Percentiles rank a stretch among this genome's conserved stretches.
These are phyloP conservation scores for Mormyrops attenuatus DNA, from an alignment of 2,797 vertebrate genomes.

Conservation along the genomic window DNA sequence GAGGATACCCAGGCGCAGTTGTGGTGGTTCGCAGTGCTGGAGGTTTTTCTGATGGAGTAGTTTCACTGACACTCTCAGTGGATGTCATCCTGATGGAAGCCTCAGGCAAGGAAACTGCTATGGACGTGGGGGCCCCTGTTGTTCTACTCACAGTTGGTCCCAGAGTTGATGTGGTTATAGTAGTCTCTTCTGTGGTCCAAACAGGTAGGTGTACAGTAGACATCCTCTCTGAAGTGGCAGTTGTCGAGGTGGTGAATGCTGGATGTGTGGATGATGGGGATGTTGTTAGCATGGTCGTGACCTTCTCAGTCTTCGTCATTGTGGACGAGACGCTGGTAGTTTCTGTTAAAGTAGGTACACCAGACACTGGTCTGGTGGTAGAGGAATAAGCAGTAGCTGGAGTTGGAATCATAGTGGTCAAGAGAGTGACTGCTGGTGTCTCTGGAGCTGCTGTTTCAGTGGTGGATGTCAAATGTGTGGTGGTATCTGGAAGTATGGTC, in stretches of 20 bases:
- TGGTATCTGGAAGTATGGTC: slow-evolving; percentile 24
- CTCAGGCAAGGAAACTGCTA: slow-evolving; percentile 12
- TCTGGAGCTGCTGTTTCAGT: slow-evolving; percentile 22
- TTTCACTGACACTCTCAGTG: slow-evolving; percentile 32
- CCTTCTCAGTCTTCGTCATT: slow-evolving; percentile 40
- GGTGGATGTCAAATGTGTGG: slow-evolving; percentile 31
- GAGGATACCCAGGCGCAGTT: slow-evolving; percentile 23
- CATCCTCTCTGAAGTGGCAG: slow-evolving; percentile 38
- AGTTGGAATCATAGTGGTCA: slow-evolving; percentile 22
- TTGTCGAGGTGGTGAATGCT: slow-evolving; percentile 33
- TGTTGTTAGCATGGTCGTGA: slow-evolving; percentile 32
- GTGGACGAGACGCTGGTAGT: slow-evolving; percentile 31
- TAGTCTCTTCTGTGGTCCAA: slow-evolving; percentile 32
- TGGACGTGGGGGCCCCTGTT: slow-evolving; percentile 23
- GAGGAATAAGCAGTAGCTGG: slow-evolving; percentile 34
- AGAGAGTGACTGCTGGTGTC: slow-evolving; percentile 13
- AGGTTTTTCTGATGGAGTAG: slow-evolving; percentile 36
- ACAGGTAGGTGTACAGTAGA: slow-evolving; percentile 44
- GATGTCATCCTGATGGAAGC: slow-evolving; percentile 22
- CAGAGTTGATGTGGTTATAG: slow-evolving; percentile 24
- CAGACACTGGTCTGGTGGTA: slow-evolving; percentile 34
- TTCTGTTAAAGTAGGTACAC: slow-evolving; percentile 32
- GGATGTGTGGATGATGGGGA: slow-evolving; percentile 25
- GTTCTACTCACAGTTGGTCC: slow-evolving; percentile 24
- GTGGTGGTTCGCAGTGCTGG: slow-evolving; percentile 29